Conservation (phyloP, 2,797 vertebrate genomes). For the Aeoliscus strigatus region DNA sequence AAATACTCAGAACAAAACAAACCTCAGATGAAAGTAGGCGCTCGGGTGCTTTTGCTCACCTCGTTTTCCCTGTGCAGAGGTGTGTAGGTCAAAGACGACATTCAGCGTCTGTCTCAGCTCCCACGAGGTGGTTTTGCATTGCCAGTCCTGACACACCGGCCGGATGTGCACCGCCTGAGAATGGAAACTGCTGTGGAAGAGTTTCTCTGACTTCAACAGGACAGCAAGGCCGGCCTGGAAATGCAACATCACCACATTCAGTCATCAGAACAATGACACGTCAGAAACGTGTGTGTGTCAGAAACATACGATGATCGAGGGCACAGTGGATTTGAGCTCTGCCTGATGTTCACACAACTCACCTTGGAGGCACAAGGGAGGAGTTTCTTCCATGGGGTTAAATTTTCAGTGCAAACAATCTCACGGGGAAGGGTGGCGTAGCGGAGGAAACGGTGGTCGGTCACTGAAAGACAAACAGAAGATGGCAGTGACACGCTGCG, state of each 20-base stretch:
- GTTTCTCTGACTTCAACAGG: slow-evolving; percentile 90
- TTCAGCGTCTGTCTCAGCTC: slow-evolving; percentile 93
- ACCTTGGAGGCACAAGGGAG: slow-evolving; percentile 96
- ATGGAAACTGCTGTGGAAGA: slow-evolving; percentile 97
- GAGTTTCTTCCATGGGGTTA: slow-evolving; percentile 98
- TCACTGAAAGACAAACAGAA: slow-evolving; percentile 70
- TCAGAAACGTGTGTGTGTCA: no score
- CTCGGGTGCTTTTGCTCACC: slow-evolving; percentile 64
- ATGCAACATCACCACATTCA: slow-evolving; percentile 2
- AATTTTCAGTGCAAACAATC: slow-evolving; percentile 96
- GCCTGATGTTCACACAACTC: no score
- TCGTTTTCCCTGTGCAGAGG: slow-evolving; percentile 84
- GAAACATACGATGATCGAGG: no score
- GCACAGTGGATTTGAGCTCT: no score
- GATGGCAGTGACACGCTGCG: slow-evolving; percentile 4
- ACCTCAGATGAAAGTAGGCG: not conserved
- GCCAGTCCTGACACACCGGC: slow-evolving; percentile 84
- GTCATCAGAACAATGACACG: no score
- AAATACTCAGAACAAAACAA: not conserved
- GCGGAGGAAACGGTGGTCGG: slow-evolving; percentile 86
- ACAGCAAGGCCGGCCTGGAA: slow-evolving; percentile 89
- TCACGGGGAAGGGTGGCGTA: slow-evolving; percentile 92
- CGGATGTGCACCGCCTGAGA: slow-evolving; percentile 93
- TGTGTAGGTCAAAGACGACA: slow-evolving; percentile 90
- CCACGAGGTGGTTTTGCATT: slow-evolving; percentile 83